Evolutionary conservation across 37 sponge, comb jelly and placozoan genomes (phyloP), one percentile per base, ranked within the genome.

Genomic region (Diacarnus erythraeanus): DNA sequence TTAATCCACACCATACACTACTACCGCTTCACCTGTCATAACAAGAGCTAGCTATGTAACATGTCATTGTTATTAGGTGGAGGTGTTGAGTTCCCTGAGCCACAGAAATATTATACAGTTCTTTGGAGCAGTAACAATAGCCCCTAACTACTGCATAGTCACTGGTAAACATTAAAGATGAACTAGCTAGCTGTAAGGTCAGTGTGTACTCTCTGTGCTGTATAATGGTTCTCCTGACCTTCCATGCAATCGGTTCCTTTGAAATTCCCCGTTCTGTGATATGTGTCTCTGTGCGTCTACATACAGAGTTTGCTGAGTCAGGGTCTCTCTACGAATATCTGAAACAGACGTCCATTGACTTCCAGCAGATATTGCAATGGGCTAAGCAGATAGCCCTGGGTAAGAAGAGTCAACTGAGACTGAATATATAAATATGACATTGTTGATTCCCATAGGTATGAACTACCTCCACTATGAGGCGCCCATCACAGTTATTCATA

Each of bases 401-500:
- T 88, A 66, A 72, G 12, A n/a, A n/a, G n/a, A n/a, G n/a, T n/a
- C n/a, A n/a, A 8, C 25, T 40, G 25, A 30, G 57, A 75, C 36
- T 3, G 64, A 5, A 42, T 40, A 44, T 38, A 35, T 27, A 25
- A 10, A 57, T 10, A 2, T 57, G 27, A 44, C 23, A 3, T 60
- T 15, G 5, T n/a, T 5, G 17, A 66, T 59, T 6, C 35, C 8
- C 41, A 42, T 47, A 88, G 89, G 94, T 12, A 84, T 96, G 86
- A 89, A 96, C 81, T 96, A 96, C 78, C 89, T 96, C 5, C 96
- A 96, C 67, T 86, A 56, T 72, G 93, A 96, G 68, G 93, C 96
- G 2, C 96, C 96, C 1, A 54, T 72, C 8, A 84, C 90, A 23
- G 96, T 96, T 35, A 84, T 96, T 40, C 96, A 96, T 71, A 83